Evolutionary conservation across 2,797 vertebrate species (phyloP), one percentile per base, ranked within the genome.

Genomic region (Microtus agrestis): DNA sequence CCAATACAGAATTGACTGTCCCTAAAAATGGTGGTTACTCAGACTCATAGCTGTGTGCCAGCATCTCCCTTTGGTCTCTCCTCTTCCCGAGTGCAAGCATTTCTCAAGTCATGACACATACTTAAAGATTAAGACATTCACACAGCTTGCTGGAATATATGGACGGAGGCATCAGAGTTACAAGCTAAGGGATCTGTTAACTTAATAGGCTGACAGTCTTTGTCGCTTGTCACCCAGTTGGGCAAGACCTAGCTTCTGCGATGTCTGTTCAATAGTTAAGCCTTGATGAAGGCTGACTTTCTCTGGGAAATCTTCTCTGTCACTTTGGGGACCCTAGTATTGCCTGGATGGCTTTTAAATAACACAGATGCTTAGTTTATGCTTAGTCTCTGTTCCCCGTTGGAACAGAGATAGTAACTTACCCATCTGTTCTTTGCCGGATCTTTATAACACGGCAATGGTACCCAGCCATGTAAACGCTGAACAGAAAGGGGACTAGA

Each of bases 261-360:
- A 56, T 54, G 46, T 0, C 14, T 40, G 17, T 25, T 87, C 76
- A 61, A 73, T 34, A 59, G 25, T 89, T 34, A 34, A 85, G 43
- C 54, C 40, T 69, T 69, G 31, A 17, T n/a, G 3, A 85, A 91
- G 51, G 76, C 29, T 40, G 11, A 9, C 56, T 95, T 85, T 65
- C 23, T 93, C 92, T 88, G 14, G 12, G n/a, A 88, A 92, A 31
- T 29, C 63, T 86, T 89, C 90, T 51, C 27, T 80, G 73, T 90
- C 48, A 25, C 27, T 93, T 84, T 81, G 61, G 31, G 76, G 74
- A 93, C 6, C 43, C 67, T 59, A 43, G 34, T 56, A 80, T 10
- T 63, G 4, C 51, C 81, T 69, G 8, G 63, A n/a, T 91, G 69
- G 11, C 17, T 65, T 89, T 79, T 93, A 31, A 73, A 78, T 71